Evolutionary conservation across 1,140 invertebrate species (phyloP), one percentile per base, ranked within the genome.

Genomic region (Caenorhabditis briggsae): DNA sequence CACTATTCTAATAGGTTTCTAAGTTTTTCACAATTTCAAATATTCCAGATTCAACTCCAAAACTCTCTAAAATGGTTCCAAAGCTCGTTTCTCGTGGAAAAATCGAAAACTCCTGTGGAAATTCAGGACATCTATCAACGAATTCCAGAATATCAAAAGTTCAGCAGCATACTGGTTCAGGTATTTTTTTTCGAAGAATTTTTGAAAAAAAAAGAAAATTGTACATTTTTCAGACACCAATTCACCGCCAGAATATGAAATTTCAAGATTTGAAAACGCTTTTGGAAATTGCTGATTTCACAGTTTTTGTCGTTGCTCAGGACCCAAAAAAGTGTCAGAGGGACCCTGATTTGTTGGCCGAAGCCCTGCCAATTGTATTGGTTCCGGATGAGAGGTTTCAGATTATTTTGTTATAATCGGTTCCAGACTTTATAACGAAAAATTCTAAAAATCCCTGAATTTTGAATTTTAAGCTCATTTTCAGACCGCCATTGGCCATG

Each of bases 81-180:
- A 78, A 20, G 3, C n/a, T 46, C 70, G 8, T 78, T 78, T 43
- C 46, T 78, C 5, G 46, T 78, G 6, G 3, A 78, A 2, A 48
- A 78, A 50, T 78, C 70, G 5, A 2, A 7, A 9, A 20, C 23
- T n/a, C 70, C 70, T 12, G 70, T 78, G 1, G 11, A 43, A 18
- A n/a, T 78, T 5, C 3, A 53, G 20, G 70, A 78, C 9, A n/a
- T 78, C 2, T 78, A 46, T 25, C 8, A 14, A 12, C n/a, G 46
- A 23, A 78, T 78, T 23, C 70, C 70, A 11, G 70, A 78, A 78
- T 78, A 78, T 23, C 70, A 50, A 50, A 78, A 78, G n/a, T 78
- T 78, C 70, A 78, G 46, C 8, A 18, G 1, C 9, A 46, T 78
- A 0, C n/a, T 78, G 6, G 70, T 78, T 25, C 70, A 78, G 70